phyloP scores from a whole-genome alignment of 1,140 invertebrate species.

The Bombus picipes region DNA sequence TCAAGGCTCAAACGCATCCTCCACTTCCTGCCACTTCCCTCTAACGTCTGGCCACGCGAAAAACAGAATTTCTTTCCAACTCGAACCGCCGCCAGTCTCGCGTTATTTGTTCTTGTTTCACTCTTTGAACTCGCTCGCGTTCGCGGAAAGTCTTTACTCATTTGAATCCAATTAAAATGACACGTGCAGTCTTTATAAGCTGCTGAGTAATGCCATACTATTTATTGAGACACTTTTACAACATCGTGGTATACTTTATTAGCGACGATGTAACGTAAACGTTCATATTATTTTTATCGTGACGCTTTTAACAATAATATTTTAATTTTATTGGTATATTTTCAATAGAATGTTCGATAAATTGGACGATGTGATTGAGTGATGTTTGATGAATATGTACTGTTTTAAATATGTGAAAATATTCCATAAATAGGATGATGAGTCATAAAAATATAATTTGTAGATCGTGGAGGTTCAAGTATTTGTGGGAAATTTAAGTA shows the following conservation, averaged over 20 bases:
- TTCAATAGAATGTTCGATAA: too few relatives aligned
- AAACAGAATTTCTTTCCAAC: background rate
- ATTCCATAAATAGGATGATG: too few relatives aligned
- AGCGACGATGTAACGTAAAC: too few relatives aligned
- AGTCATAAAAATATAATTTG: too few relatives aligned
- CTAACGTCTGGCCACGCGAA: background rate
- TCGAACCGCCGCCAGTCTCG: background rate
- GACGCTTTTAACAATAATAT: too few relatives aligned
- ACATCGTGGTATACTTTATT: background rate
- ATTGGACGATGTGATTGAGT: too few relatives aligned
- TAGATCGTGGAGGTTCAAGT: too few relatives aligned
- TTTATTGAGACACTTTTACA: background rate
- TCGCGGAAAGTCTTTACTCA: constrained; percentile 24
- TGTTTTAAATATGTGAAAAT: too few relatives aligned
- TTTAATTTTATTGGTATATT: too few relatives aligned
- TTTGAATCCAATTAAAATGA: constrained; percentile 25
- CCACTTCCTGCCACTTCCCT: constrained; percentile 33
- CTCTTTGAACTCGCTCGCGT: background rate
- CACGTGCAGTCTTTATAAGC: background rate
- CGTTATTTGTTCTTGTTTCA: background rate
- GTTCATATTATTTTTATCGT: too few relatives aligned
- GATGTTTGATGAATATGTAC: too few relatives aligned
- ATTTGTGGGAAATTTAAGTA: too few relatives aligned
- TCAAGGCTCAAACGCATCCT: constrained; percentile 48
- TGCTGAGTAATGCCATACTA: background rate